Conservation (phyloP, 2,888 invertebrate species). For the Neocrepidodera transversa region DNA sequence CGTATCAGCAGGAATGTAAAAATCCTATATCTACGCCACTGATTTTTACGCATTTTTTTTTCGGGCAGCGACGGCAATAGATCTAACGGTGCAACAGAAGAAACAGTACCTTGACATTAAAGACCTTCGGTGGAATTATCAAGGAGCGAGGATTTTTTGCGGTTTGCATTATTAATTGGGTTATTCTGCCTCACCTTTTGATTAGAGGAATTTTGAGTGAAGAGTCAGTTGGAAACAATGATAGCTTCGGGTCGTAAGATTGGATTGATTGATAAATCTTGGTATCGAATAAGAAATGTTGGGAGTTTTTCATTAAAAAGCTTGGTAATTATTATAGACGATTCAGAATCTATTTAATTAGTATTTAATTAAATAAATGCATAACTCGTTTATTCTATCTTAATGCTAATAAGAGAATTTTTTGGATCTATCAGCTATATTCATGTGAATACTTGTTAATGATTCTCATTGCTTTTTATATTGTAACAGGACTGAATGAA, state of each 20-base stretch:
- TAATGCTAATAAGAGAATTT: no score
- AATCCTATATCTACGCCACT: no score
- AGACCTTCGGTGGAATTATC: conserved; percentile 9
- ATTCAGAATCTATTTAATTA: no score
- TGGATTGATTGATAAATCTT: background rate
- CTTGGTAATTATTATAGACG: no score
- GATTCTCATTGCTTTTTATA: no score
- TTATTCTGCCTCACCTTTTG: conserved; percentile 1
- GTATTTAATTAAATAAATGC: no score
- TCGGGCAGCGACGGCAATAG: background rate
- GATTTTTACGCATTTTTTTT: background rate
- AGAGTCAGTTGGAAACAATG: background rate
- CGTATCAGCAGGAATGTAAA: no score
- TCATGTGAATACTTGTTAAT: no score
- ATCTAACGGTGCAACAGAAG: conserved; percentile 15
- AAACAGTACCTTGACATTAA: conserved; percentile 19
- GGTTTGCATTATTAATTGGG: conserved; percentile 1
- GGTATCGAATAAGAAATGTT: background rate
- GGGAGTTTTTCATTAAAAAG: background rate
- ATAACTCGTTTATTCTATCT: no score
- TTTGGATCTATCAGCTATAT: no score
- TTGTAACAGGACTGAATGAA: no score
- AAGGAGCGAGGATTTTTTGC: background rate
- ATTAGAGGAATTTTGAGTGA: background rate
- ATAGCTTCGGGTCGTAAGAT: background rate